phyloP scores from a whole-genome alignment of 2,888 invertebrate species.

The Noctua janthe region DNA sequence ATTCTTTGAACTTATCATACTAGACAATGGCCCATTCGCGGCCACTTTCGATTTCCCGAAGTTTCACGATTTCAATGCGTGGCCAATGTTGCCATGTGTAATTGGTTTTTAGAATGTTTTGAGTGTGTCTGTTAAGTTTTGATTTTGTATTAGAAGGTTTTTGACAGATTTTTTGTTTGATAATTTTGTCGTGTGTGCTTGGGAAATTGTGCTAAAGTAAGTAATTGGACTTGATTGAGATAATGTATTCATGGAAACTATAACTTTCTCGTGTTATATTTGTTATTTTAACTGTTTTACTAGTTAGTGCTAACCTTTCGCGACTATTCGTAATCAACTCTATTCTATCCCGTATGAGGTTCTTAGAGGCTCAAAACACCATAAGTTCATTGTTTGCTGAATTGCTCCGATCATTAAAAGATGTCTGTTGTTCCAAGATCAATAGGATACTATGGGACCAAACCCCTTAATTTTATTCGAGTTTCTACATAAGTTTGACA shows the following conservation, averaged over 20 bases:
- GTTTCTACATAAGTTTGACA: neutral
- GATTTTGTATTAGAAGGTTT: conserved; percentile 35
- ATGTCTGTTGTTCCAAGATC: neutral
- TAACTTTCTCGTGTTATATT: conserved; percentile 16
- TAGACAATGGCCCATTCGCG: conserved; percentile 60
- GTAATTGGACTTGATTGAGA: neutral
- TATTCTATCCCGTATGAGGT: neutral
- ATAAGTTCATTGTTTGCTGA: neutral
- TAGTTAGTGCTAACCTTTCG: neutral
- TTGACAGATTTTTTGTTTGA: conserved; percentile 14
- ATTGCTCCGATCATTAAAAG: neutral
- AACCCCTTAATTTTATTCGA: neutral
- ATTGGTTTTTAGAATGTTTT: conserved; percentile 55
- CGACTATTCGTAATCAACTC: neutral
- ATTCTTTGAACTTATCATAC: conserved; percentile 57
- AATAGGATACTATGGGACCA: neutral
- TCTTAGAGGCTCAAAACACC: neutral
- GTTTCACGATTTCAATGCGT: conserved; percentile 65
- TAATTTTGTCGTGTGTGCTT: conserved; percentile 18
- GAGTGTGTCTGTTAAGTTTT: conserved; percentile 44
- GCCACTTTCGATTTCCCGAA: conserved; percentile 72
- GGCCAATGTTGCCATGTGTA: conserved; percentile 60
- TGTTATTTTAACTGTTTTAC: conserved; percentile 5
- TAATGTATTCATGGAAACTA: conserved; percentile 21
- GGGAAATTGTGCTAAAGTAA: conserved; percentile 5